Percentiles rank a stretch among this genome's conserved stretches.
phyloP scores from a whole-genome alignment of 2,113 vertebrate genomes.

The Motacilla alba region DNA sequence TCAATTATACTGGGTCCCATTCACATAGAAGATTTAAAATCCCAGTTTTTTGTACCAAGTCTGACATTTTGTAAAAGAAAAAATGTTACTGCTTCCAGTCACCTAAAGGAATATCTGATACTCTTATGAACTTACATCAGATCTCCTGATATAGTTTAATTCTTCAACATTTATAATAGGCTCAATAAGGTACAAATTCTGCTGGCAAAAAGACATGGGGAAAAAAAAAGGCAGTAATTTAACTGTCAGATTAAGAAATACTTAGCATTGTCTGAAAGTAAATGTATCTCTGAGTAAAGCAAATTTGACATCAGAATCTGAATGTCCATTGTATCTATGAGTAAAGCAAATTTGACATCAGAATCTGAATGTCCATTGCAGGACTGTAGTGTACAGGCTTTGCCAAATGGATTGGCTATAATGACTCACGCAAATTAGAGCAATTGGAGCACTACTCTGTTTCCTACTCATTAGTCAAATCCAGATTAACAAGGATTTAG shows the following conservation, averaged over 20 bases:
- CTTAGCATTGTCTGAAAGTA: background rate
- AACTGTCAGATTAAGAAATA: background rate
- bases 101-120: background rate
- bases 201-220: background rate
- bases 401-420: background rate
- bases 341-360: background rate
- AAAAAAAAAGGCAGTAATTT: rapidly evolving
- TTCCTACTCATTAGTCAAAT: conserved; percentile 30
- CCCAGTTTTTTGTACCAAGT: background rate
- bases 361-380: background rate
- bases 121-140: background rate
- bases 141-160: background rate
- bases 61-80: background rate
- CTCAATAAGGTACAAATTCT: background rate
- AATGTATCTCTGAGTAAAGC: background rate
- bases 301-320: background rate
- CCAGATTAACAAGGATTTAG: conserved; percentile 6
- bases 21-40: background rate
- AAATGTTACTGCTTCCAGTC: background rate
- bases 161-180: background rate
- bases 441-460: background rate
- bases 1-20: background rate
- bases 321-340: background rate
- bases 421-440: conserved; percentile 39
- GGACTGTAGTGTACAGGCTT: background rate